Conservation (phyloP, 2,888 invertebrate genomes). For the Leptinotarsa rubiginosa region DNA sequence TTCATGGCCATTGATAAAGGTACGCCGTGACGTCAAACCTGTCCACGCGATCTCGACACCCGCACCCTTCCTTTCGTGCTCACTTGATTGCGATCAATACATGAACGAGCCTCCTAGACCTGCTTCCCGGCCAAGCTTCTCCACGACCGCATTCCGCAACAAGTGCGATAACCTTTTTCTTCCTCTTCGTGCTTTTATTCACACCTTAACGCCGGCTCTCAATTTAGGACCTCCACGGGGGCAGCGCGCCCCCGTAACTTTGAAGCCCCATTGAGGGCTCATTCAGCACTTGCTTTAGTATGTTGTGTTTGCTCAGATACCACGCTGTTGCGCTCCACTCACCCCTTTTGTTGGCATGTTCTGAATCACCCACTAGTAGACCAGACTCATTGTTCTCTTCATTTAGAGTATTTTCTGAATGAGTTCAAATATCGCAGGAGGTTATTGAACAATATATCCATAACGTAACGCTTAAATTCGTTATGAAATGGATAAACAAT, state of each 20-base stretch:
- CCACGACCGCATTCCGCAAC: constrained; percentile 41
- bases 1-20: constrained; percentile 67
- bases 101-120: constrained; percentile 38
- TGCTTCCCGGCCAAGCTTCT: constrained; percentile 41
- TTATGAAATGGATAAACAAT: too few relatives aligned
- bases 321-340: background rate
- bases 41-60: constrained; percentile 39
- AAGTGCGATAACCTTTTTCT: constrained; percentile 36
- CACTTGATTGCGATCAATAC: constrained; percentile 45
- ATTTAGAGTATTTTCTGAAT: background rate
- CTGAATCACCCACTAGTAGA: background rate
- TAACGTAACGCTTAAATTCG: too few relatives aligned
- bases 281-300: background rate
- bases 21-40: constrained; percentile 60
- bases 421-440: too few relatives aligned
- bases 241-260: background rate
- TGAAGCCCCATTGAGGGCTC: background rate
- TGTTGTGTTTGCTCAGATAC: background rate
- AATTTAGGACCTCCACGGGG: background rate
- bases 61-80: constrained; percentile 37
- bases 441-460: too few relatives aligned
- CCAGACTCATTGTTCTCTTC: background rate
- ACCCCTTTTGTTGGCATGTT: background rate
- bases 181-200: background rate
- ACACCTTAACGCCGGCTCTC: background rate